Conservation (phyloP, 2,113 vertebrate genomes). For the Charina bottae region DNA sequence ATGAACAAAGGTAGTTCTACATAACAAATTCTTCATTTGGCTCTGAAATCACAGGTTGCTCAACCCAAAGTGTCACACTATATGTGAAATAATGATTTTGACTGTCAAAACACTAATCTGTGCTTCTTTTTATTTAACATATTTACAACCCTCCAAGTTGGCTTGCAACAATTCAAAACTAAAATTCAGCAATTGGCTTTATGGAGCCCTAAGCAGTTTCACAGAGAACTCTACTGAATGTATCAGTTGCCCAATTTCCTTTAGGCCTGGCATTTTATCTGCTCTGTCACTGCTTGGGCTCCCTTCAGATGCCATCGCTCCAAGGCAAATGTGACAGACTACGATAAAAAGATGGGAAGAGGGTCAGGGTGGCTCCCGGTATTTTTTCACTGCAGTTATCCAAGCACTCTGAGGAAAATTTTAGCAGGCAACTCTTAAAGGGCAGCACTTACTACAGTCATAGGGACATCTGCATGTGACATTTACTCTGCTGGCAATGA, state of each 20-base stretch:
- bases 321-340: slow-evolving; percentile 34
- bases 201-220: neutral
- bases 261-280: slow-evolving; percentile 50
- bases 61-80: neutral
- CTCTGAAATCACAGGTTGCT: neutral
- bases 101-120: neutral
- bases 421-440: slow-evolving; percentile 67
- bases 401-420: slow-evolving; percentile 53
- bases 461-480: slow-evolving; percentile 49
- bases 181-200: neutral
- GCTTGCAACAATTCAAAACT: neutral
- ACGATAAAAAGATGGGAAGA: slow-evolving; percentile 55
- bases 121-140: neutral
- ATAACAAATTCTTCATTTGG: neutral
- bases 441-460: slow-evolving; percentile 61
- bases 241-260: slow-evolving; percentile 19
- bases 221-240: slow-evolving; percentile 38
- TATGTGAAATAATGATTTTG: neutral
- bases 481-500: slow-evolving; percentile 71
- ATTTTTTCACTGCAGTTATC: slow-evolving; percentile 59
- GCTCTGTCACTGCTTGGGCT: slow-evolving; percentile 48
- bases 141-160: neutral
- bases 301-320: slow-evolving; percentile 44
- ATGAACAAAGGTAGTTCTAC: neutral
- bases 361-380: slow-evolving; percentile 47